Base-by-base conservation (phyloP, 2,888 invertebrate species). In the Plutella xylostella region DNA sequence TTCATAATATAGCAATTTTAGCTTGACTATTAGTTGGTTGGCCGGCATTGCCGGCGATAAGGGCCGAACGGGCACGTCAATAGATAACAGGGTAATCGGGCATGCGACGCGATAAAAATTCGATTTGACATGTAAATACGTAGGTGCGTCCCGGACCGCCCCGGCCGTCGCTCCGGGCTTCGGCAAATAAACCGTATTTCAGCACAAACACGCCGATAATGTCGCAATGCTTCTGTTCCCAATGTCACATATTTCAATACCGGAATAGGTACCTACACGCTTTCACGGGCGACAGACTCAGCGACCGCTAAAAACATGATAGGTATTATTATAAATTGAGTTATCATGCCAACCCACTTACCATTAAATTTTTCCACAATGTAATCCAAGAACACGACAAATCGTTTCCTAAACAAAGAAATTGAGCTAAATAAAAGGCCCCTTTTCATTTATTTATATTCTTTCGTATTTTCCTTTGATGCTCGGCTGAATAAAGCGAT, bases 401-500 rank as follows among this genome's bases (percentile, higher is more conserved):
- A 67, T 60, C 56, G 58, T 59, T 64, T 55, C 53, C 55, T 61
- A 66, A 66, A 68, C 61, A 69, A 68, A 61, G 55, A 63, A 66
- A 66, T 63, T 65, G 62, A 63, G 65, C 68, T 68, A 67, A 68
- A 68, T 64, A 63, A 65, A 65, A 68, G 66, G 65, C 63, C 64
- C 63, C 67, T 63, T 68, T 57, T 63, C 65, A 62, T 66, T 71
- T 65, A 69, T 68, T 71, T 70, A 73, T 73, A 69, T 73, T 71
- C 65, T 57, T 55, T 65, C 66, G 63, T 67, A 68, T 76, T 77
- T 77, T 73, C 64, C 69, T 77, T 78, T 75, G 74, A 77, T 72
- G 72, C 74, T 74, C 68, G 70, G 68, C 61, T 77, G 75, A 77
- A 75, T 77, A 76, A 78, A 68, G 69, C 72, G 79, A 78, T 78